Conservation (phyloP, 2,797 vertebrate genomes). For the Microctenopoma steveboyesi region DNA sequence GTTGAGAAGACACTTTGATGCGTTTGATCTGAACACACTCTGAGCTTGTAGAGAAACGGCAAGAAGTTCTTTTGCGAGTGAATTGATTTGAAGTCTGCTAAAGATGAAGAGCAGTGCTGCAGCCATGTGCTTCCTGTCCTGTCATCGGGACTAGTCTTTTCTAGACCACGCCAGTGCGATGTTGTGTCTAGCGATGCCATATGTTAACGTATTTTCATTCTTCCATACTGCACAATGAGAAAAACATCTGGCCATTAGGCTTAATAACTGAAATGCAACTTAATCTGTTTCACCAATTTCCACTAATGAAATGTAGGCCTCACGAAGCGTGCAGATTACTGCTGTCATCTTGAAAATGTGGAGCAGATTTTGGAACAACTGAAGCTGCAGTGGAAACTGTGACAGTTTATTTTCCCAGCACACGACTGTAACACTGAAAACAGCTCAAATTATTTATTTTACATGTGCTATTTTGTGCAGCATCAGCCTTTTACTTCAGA, state of each 20-base stretch:
- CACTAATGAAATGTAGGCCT: constrained; percentile 2
- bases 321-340: not conserved
- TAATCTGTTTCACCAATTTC: constrained; percentile 14
- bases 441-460: not conserved
- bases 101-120: constrained; percentile 31
- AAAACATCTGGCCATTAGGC: constrained; percentile 35
- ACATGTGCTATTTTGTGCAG: constrained; percentile 2
- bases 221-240: not conserved
- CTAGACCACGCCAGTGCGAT: constrained; percentile 10
- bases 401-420: not conserved
- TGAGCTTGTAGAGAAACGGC: constrained; percentile 30
- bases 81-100: constrained; percentile 44
- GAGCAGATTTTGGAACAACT: not conserved
- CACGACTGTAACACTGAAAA: not conserved
- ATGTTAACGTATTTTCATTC: constrained; percentile 21
- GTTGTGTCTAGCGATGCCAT: not conserved
- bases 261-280: constrained; percentile 19
- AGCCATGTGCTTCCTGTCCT: constrained; percentile 22
- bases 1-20: constrained; percentile 54
- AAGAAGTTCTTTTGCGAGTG: constrained; percentile 36
- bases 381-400: not conserved
- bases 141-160: constrained; percentile 2
- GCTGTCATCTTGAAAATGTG: not conserved
- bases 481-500: constrained; percentile 20
- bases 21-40: constrained; percentile 54